Conservation (phyloP, 2,113 vertebrate genomes). For the Prochilodus magdalenae region DNA sequence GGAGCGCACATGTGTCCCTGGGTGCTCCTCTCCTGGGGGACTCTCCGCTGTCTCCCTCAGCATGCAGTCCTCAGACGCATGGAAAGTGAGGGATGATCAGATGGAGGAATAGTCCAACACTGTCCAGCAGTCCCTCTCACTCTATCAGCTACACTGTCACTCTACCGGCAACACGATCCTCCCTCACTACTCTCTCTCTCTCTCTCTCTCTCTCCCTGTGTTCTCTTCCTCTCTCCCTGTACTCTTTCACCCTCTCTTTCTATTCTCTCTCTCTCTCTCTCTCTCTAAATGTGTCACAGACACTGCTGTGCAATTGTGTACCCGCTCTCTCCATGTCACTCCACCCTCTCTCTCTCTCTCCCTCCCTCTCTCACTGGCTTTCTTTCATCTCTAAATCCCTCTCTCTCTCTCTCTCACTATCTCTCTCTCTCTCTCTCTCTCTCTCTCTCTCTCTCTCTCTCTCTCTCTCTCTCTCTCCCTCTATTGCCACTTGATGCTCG, state of each 20-base stretch:
- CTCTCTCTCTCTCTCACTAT: not conserved
- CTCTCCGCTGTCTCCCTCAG: no score
- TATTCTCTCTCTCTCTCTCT: no score
- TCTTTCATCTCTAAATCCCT: not conserved
- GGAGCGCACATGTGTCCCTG: not conserved
- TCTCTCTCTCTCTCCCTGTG: conserved; percentile 10
- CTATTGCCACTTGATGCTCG: not conserved
- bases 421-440: not conserved
- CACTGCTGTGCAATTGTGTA: conserved; percentile 30
- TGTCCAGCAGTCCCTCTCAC: not conserved
- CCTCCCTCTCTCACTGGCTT: no score
- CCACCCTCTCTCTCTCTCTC: no score
- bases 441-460: not conserved
- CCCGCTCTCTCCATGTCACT: no score
- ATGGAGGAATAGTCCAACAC: conserved; percentile 1
- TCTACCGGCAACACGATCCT: conserved; percentile 17
- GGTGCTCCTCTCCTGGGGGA: not conserved
- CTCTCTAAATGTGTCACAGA: conserved; percentile 10
- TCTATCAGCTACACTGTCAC: not conserved
- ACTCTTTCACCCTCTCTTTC: no score
- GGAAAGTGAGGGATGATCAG: not conserved
- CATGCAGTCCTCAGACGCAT: not conserved
- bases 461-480: no score
- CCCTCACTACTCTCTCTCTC: not conserved
- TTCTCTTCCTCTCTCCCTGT: not conserved